These are phyloP conservation scores for Harpegnathos saltator DNA, from an alignment of 1,140 invertebrate species.

Conservation along the genomic window DNA sequence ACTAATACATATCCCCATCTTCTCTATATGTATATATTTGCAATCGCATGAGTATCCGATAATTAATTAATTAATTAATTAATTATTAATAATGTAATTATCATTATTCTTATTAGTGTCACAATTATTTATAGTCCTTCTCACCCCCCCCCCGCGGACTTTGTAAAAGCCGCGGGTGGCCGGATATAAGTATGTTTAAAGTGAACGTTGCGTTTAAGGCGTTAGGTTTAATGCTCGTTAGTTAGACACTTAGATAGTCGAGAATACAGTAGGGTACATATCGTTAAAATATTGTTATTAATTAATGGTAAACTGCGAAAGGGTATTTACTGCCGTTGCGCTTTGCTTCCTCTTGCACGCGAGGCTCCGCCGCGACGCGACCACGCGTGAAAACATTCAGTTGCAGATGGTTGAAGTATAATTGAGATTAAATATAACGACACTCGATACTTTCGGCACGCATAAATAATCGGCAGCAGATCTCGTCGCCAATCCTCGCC, in stretches of 20 bases:
- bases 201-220: constrained; percentile 78
- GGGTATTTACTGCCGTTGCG: constrained; percentile 76
- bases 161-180: constrained; percentile 69
- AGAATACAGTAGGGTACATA: constrained; percentile 80
- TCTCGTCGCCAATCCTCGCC: too few species aligned
- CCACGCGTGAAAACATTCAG: too few species aligned
- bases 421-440: too few species aligned
- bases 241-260: constrained; percentile 73
- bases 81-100: constrained; percentile 80
- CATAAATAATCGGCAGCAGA: too few species aligned
- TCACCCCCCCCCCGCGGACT: constrained; percentile 52
- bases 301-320: constrained; percentile 78
- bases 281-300: constrained; percentile 82
- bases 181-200: constrained; percentile 70
- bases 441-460: too few species aligned
- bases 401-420: too few species aligned
- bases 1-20: constrained; percentile 82
- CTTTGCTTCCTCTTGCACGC: constrained; percentile 75
- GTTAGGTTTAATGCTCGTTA: constrained; percentile 79
- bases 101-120: constrained; percentile 75
- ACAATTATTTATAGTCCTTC: constrained; percentile 74
- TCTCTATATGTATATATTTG: constrained; percentile 85
- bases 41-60: constrained; percentile 78
- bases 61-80: constrained; percentile 77
- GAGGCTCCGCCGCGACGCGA: too few species aligned